Percentiles rank a stretch among this genome's conserved stretches.
phyloP scores from a whole-genome alignment of 1,140 invertebrate species.

The Drosophila ercepeae region DNA sequence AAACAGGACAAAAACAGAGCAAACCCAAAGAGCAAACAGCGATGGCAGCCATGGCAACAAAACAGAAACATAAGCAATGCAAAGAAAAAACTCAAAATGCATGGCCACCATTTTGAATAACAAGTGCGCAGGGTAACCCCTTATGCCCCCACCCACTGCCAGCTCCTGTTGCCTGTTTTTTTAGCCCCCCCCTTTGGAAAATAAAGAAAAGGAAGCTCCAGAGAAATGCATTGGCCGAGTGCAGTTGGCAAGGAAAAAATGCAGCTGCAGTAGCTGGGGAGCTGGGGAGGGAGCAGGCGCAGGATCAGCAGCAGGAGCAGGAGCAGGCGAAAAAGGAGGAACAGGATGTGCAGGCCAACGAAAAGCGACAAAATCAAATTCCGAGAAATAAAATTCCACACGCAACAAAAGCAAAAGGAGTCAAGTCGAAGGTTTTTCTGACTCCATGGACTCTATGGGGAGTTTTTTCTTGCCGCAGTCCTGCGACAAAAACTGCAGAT shows the following conservation, averaged over 20 bases:
- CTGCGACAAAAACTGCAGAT: slow-evolving; percentile 28
- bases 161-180: background rate
- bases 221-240: slow-evolving; percentile 75
- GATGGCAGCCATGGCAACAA: slow-evolving; percentile 69
- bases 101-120: slow-evolving; percentile 81
- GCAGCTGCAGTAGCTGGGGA: slow-evolving; percentile 52
- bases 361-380: slow-evolving; percentile 79
- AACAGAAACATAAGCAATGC: slow-evolving; percentile 71
- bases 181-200: slow-evolving; percentile 13
- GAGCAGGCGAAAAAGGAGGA: background rate
- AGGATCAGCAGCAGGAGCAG: slow-evolving; percentile 30
- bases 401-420: slow-evolving; percentile 46
- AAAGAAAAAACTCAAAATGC: slow-evolving; percentile 67
- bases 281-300: slow-evolving; percentile 26
- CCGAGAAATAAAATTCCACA: slow-evolving; percentile 77
- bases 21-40: slow-evolving; percentile 55
- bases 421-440: slow-evolving; percentile 59
- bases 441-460: background rate
- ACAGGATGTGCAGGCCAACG: slow-evolving; percentile 36
- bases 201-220: slow-evolving; percentile 55
- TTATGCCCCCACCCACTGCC: background rate
- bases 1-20: slow-evolving; percentile 58
- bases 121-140: slow-evolving; percentile 59
- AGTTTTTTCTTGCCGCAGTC: slow-evolving; percentile 41
- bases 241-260: slow-evolving; percentile 73